Evolutionary conservation across 2,888 invertebrate genomes (phyloP), one percentile per base, ranked within the genome.

Genomic region (Chirona hameri): DNA sequence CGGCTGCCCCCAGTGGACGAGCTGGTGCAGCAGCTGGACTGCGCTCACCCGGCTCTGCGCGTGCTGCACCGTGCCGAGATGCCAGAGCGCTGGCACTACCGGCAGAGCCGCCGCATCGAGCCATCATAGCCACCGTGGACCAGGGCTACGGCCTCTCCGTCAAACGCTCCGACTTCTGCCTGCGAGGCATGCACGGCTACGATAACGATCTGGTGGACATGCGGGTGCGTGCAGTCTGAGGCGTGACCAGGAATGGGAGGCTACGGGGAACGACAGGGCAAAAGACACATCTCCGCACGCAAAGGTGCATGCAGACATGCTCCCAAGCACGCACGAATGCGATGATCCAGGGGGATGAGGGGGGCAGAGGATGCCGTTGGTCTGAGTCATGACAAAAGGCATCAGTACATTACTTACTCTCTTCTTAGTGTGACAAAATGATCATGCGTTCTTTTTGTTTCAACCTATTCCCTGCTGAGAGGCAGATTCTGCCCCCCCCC

Each of bases 21-120:
- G 79, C 52, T 84, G n/a, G 72, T 83, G 60, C 18, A 46, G 10
- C 83, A 82, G 39, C 81, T 84, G 12, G 79, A 84, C 27, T 84
- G 84, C 81, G 31, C 81, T 29, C 82, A 82, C 4, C 82, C 83
- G 31, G 84, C 83, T 69, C 55, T 84, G 65, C 76, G 83, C 12
- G 83, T 72, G 5, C 83, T 82, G 81, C 65, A 46, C 27, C 79
- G 48, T 18, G 29, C 46, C 55, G 83, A 82, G 46, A 79, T 83
- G 48, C 84, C 84, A 24, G 82, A 76, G 72, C 81, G 84, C n/a
- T 82, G 82, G 79, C 84, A 85, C 81, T 85, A 82, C 80, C 81
- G 81, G 83, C 82, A 83, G 82, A 83, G 83, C 72, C 15, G 21
- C 15, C 83, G 84, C n/a, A 84, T 85, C 69, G 83, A 82, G 46